Conservation (phyloP, 2,113 vertebrate species). For the chimpanzee (Pan troglodytes) region DNA sequence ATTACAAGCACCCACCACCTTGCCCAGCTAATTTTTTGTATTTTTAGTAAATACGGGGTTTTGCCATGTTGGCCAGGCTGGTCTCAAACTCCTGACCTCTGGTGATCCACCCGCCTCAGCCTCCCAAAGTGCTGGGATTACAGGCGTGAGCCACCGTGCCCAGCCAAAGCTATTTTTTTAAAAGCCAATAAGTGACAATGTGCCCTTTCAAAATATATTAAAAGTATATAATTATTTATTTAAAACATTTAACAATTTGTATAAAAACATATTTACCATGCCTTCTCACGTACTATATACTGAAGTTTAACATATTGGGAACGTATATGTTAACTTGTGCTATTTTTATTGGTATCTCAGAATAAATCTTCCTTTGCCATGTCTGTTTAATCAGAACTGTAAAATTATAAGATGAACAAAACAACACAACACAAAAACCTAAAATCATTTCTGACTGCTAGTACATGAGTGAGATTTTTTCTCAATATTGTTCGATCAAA, state of each 20-base stretch:
- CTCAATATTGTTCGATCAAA: neutral
- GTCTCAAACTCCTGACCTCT: neutral
- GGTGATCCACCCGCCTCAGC: neutral
- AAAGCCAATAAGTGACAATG: neutral
- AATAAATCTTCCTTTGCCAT: neutral
- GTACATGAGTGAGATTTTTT: neutral
- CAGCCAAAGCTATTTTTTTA: neutral
- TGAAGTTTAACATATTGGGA: neutral
- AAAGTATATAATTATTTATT: neutral
- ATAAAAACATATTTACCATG: neutral
- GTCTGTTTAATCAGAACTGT: neutral
- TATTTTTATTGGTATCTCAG: neutral
- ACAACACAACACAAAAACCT: neutral
- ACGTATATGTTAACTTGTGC: neutral
- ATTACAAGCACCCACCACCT: too few relatives aligned
- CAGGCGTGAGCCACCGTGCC: neutral
- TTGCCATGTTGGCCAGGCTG: too few relatives aligned
- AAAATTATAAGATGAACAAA: constrained; percentile 25
- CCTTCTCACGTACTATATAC: neutral
- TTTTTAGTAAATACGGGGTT: too few relatives aligned
- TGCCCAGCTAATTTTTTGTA: too few relatives aligned
- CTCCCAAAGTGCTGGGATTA: neutral
- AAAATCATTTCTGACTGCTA: neutral
- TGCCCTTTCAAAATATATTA: neutral
- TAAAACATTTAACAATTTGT: neutral